Percentiles rank a stretch among this genome's conserved stretches.
These are phyloP conservation scores for Wasmannia auropunctata DNA, from an alignment of 1,140 invertebrate species.

Conservation along the genomic window DNA sequence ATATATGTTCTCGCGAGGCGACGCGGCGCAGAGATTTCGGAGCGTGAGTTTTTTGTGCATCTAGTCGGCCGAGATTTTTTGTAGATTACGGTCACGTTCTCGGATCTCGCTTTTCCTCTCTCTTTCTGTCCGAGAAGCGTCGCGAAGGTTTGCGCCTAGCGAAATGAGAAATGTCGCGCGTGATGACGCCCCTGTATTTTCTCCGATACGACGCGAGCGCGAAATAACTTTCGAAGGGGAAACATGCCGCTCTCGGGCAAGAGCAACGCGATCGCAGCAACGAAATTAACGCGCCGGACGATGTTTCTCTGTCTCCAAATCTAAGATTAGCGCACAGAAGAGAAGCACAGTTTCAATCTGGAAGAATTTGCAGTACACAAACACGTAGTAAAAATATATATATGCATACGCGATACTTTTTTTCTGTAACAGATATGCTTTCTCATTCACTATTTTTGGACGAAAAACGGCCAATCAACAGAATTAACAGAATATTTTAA, in stretches of 20 bases:
- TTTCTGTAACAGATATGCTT: neutral
- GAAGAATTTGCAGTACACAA: constrained; percentile 22
- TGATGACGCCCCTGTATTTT: constrained; percentile 47
- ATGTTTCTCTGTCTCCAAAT: neutral
- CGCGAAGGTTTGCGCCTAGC: constrained; percentile 1
- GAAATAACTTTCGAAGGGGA: constrained; percentile 28
- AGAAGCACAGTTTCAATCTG: neutral
- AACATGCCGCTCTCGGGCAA: constrained; percentile 13
- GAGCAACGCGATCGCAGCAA: constrained; percentile 26
- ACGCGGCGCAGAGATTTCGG: constrained; percentile 25
- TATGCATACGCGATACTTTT: neutral
- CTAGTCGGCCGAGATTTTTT: constrained; percentile 46
- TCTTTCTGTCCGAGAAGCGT: neutral
- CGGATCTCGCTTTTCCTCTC: neutral
- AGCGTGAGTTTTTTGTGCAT: constrained; percentile 27
- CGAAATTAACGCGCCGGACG: constrained; percentile 21
- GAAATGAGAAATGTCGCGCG: constrained; percentile 51
- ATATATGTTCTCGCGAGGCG: constrained; percentile 38
- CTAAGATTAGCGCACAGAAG: constrained; percentile 28
- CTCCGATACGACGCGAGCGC: constrained; percentile 25
- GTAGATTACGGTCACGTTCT: constrained; percentile 46
- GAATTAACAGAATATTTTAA: too few species aligned
- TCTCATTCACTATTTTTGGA: neutral
- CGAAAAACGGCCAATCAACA: neutral
- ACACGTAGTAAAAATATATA: constrained; percentile 7